These are phyloP conservation scores for Peromyscus leucopus DNA, from an alignment of 2,113 vertebrate genomes.

Conservation along the genomic window DNA sequence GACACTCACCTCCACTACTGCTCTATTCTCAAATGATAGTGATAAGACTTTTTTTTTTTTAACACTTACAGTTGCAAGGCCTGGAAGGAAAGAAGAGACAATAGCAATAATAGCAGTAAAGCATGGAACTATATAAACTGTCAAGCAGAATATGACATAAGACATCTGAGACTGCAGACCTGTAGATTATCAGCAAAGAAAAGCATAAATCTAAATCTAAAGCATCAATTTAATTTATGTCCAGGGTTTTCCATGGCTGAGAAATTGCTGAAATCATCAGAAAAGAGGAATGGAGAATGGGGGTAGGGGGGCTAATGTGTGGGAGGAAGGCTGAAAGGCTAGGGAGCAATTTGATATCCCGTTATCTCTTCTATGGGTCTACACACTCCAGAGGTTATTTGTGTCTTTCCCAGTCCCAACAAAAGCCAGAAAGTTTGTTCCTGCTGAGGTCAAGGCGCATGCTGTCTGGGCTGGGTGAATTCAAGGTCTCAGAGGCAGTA, in stretches of 20 bases:
- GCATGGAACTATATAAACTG: background rate
- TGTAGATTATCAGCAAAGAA: background rate
- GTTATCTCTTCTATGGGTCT: background rate
- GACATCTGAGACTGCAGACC: background rate
- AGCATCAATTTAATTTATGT: background rate
- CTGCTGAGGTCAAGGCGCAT: background rate
- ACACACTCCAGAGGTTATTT: background rate
- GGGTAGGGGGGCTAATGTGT: background rate
- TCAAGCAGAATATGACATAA: background rate
- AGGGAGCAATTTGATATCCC: background rate
- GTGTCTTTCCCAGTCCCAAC: background rate
- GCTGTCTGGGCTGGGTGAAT: background rate
- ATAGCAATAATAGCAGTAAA: background rate
- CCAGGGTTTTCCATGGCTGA: background rate
- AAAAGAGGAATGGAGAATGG: background rate
- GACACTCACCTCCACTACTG: background rate
- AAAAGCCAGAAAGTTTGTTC: background rate
- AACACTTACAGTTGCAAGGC: slow-evolving; percentile 37
- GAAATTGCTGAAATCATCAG: slow-evolving; percentile 30
- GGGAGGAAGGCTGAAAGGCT: background rate
- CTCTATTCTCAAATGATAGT: background rate
- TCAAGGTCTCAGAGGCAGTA: background rate
- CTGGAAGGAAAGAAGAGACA: background rate
- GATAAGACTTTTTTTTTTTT: slow-evolving; percentile 21
- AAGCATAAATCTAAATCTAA: background rate